A percentile compares a stretch with the other conserved stretches of the same genome.
These are phyloP conservation scores for Montipora efflorescens DNA, from an alignment of 64 coral and sea anemone species.

Conservation along the genomic window DNA sequence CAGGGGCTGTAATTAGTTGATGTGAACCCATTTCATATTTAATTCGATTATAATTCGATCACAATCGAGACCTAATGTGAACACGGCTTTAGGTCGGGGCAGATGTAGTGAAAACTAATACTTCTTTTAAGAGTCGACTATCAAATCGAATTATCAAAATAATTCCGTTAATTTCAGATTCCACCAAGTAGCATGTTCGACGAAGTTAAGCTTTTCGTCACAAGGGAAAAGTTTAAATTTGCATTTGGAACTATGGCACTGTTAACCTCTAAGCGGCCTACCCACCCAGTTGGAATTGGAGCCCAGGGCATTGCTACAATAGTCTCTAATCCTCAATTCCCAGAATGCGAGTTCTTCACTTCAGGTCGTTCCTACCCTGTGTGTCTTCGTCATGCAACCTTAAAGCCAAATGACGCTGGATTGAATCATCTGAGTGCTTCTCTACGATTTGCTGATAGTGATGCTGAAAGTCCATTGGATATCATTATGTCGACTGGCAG, in stretches of 20 bases:
- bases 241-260: slow-evolving; percentile 68
- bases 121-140: no score
- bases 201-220: slow-evolving; percentile 17
- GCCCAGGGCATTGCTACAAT: slow-evolving; percentile 69
- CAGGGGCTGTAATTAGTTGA: no score
- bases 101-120: no score
- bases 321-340: slow-evolving; percentile 70
- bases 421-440: slow-evolving; percentile 70
- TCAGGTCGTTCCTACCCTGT: slow-evolving; percentile 66
- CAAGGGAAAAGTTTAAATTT: slow-evolving; percentile 44
- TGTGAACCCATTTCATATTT: no score
- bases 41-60: no score
- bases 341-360: slow-evolving; percentile 79
- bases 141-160: not conserved
- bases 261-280: slow-evolving; percentile 45
- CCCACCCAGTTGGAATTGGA: slow-evolving; percentile 61
- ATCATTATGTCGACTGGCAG: slow-evolving; percentile 84
- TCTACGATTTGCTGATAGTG: slow-evolving; percentile 79
- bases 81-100: no score
- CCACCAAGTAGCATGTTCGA: slow-evolving; percentile 45
- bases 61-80: no score
- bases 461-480: slow-evolving; percentile 68
- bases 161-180: not conserved
- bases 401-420: slow-evolving; percentile 34
- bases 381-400: slow-evolving; percentile 83